Evolutionary conservation across 2,888 invertebrate genomes (phyloP), one percentile per base, ranked within the genome.

Genomic region (Rhagium mordax): DNA sequence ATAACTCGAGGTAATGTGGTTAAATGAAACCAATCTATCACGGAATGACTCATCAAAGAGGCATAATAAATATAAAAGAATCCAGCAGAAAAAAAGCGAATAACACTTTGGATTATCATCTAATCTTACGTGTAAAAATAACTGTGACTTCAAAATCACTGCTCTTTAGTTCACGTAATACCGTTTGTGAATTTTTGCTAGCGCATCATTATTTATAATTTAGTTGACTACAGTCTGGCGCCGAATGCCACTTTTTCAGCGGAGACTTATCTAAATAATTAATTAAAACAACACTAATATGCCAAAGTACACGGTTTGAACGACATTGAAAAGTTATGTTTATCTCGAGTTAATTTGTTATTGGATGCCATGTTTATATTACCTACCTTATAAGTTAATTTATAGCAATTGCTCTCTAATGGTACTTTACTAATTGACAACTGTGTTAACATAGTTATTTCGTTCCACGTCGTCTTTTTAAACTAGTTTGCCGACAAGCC

Each of bases 351-450:
- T 72, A 76, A 76, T 74, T 74, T 72, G 74, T 74, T 72, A 71
- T 59, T 72, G 15, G 71, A 68, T 65, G 70, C 67, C 49, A 18
- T 62, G 72, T 74, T 70, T 70, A 61, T 74, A 72, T 70, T 74
- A 53, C 64, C 60, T 64, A 61, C 57, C 70, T 74, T 74, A 62
- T 79, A 72, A 77, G 77, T 60, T 79, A 78, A 79, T 79, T 79
- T 77, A 79, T 79, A 71, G 74, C 72, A 74, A 77, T 74, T 74
- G 71, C 72, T 64, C 59, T 65, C 27, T 48, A 65, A 71, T 60
- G 70, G 53, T 55, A 62, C 59, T 48, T 47, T 47, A 64, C 70
- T 60, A 70, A 70, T 70, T 70, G 61, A 69, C 68, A 60, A 69
- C 49, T 59, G 29, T 69, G 68, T 69, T 69, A 69, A 70, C 70